phyloP scores from a whole-genome alignment of 2,888 invertebrate genomes.

The Drosophila rubida region DNA sequence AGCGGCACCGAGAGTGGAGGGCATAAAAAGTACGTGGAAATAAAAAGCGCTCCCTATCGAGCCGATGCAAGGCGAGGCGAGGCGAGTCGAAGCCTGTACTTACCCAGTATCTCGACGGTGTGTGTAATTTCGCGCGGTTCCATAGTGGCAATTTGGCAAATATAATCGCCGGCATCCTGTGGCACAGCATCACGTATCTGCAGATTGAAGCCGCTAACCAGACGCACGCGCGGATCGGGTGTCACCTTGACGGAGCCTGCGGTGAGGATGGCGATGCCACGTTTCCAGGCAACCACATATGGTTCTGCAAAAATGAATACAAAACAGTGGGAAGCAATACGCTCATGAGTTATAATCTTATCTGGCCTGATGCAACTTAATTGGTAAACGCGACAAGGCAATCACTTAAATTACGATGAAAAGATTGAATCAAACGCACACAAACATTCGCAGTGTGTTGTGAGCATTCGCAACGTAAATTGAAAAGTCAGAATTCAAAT shows the following conservation, averaged over 20 bases:
- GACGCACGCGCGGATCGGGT: constrained; percentile 87
- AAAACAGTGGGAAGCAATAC: constrained; percentile 2
- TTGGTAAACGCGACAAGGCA: constrained; percentile 52
- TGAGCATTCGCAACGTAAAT: constrained; percentile 61
- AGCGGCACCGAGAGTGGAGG: too few relatives aligned
- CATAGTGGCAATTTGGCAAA: constrained; percentile 89
- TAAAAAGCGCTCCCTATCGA: constrained; percentile 1
- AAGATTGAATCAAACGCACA: constrained; percentile 60
- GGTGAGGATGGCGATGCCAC: constrained; percentile 88
- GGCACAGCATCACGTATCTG: constrained; percentile 88
- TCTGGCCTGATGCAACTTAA: constrained; percentile 41
- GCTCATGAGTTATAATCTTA: constrained; percentile 44
- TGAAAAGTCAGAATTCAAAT: constrained; percentile 79
- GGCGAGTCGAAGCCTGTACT: constrained; percentile 76
- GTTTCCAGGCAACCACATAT: constrained; percentile 88
- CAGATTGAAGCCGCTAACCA: constrained; percentile 88
- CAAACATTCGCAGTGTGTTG: constrained; percentile 28
- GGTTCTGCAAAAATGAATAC: constrained; percentile 85
- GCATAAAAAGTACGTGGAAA: background rate
- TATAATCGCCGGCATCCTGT: constrained; percentile 89
- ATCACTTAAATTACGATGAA: constrained; percentile 67
- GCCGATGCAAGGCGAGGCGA: too few relatives aligned
- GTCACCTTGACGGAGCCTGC: constrained; percentile 88
- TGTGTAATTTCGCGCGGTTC: constrained; percentile 88
- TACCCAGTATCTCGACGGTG: constrained; percentile 89